Conservation (phyloP, 1,140 invertebrate genomes). For the Sycophaga agraensis region DNA sequence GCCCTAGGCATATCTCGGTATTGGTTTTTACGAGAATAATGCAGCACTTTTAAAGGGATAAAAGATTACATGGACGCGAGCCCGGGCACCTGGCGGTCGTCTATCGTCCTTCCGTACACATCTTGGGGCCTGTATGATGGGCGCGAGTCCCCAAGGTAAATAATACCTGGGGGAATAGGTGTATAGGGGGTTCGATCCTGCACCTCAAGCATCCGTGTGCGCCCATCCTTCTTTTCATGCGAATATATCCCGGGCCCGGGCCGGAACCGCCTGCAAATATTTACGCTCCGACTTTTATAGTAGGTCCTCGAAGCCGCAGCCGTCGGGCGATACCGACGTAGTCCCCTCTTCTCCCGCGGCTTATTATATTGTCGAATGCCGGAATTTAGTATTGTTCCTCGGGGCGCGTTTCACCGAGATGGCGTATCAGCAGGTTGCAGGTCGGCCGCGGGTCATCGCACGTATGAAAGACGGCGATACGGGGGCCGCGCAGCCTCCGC, state of each 20-base stretch:
- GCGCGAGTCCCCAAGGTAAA: constrained; percentile 32
- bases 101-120: constrained; percentile 39
- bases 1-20: constrained; percentile 39
- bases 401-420: no score
- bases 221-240: no score
- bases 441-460: no score
- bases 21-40: constrained; percentile 60
- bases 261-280: constrained; percentile 2
- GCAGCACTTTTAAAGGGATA: constrained; percentile 59
- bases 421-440: no score
- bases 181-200: no score
- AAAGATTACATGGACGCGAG: constrained; percentile 59
- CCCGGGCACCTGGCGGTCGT: constrained; percentile 46
- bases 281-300: constrained; percentile 8
- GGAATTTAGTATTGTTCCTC: no score
- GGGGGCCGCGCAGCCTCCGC: background rate
- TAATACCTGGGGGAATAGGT: constrained; percentile 33
- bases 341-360: no score
- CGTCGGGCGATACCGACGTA: no score
- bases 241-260: no score
- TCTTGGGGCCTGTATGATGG: constrained; percentile 41
- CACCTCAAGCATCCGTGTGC: no score
- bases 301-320: no score
- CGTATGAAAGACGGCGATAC: background rate
- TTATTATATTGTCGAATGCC: no score